Percentiles rank a stretch among this genome's conserved stretches.
These are phyloP conservation scores for Salticus scenicus DNA, from an alignment of 2,888 invertebrate species.

Conservation along the genomic window DNA sequence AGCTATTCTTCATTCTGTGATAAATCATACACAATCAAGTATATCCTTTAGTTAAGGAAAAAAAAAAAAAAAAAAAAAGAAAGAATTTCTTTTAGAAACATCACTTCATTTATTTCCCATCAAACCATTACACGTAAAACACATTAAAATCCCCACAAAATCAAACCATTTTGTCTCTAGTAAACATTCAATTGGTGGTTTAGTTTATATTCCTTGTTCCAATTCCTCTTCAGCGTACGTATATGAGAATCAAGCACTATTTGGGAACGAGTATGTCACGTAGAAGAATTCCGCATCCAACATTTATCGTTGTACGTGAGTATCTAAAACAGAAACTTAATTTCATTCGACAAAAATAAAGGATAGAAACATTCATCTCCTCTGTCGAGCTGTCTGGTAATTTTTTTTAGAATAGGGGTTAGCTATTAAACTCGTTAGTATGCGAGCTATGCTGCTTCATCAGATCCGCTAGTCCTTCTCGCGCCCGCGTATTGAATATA, in stretches of 20 bases:
- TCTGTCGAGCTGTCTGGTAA: slow-evolving; percentile 19
- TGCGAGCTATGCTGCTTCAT: slow-evolving; percentile 52
- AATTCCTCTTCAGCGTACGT: background rate
- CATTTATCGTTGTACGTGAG: slow-evolving; percentile 66
- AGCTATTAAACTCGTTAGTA: slow-evolving; percentile 65
- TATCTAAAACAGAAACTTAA: slow-evolving; percentile 60
- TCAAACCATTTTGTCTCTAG: background rate
- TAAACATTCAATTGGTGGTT: slow-evolving; percentile 9
- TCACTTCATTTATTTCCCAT: background rate
- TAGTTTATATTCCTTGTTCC: slow-evolving; percentile 6
- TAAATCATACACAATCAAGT: slow-evolving; percentile 1
- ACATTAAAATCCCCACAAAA: background rate
- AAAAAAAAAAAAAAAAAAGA: too few relatives aligned
- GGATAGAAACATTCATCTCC: slow-evolving; percentile 30
- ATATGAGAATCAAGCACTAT: background rate
- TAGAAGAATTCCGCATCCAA: slow-evolving; percentile 57
- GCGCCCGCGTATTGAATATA: slow-evolving; percentile 63
- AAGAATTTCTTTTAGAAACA: background rate
- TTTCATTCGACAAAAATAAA: slow-evolving; percentile 56
- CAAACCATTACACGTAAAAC: slow-evolving; percentile 3
- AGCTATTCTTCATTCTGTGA: background rate
- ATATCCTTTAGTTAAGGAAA: too few relatives aligned
- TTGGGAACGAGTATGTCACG: slow-evolving; percentile 34
- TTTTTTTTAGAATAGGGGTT: background rate
- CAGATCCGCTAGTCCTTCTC: slow-evolving; percentile 52